These are phyloP conservation scores for Neotoma lepida DNA, from an alignment of 2,113 vertebrate species.

Conservation along the genomic window DNA sequence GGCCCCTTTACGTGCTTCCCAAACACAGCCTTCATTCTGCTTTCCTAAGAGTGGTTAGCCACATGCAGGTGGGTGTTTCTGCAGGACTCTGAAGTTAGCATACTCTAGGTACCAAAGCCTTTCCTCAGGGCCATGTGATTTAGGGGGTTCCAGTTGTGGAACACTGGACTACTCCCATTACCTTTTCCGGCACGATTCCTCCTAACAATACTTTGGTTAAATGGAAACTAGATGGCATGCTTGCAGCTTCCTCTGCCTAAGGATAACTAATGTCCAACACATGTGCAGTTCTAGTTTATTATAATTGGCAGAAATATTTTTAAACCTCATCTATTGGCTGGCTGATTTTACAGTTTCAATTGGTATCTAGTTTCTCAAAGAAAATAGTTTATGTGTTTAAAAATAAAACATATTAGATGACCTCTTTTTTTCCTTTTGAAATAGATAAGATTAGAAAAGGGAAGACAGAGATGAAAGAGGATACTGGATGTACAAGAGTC, in stretches of 20 bases:
- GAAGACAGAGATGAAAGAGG: neutral
- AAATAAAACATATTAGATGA: neutral
- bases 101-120: neutral
- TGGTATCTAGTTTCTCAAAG: constrained; percentile 31
- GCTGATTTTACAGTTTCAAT: neutral
- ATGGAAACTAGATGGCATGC: constrained; percentile 4
- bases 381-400: neutral
- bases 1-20: neutral
- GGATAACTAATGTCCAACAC: neutral
- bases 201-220: constrained; percentile 37
- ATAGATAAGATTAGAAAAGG: neutral
- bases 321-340: neutral
- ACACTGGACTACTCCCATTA: neutral
- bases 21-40: neutral
- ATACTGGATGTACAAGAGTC: neutral
- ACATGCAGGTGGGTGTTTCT: no score
- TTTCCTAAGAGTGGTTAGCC: neutral
- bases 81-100: neutral
- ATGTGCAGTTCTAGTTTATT: constrained; percentile 18
- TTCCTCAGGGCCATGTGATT: neutral
- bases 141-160: neutral
- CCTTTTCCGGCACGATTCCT: neutral
- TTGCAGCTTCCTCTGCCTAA: neutral
- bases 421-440: constrained; percentile 22
- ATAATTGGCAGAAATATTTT: constrained; percentile 31